phyloP scores from a whole-genome alignment of 2,797 vertebrate genomes.

The Podargus strigoides region DNA sequence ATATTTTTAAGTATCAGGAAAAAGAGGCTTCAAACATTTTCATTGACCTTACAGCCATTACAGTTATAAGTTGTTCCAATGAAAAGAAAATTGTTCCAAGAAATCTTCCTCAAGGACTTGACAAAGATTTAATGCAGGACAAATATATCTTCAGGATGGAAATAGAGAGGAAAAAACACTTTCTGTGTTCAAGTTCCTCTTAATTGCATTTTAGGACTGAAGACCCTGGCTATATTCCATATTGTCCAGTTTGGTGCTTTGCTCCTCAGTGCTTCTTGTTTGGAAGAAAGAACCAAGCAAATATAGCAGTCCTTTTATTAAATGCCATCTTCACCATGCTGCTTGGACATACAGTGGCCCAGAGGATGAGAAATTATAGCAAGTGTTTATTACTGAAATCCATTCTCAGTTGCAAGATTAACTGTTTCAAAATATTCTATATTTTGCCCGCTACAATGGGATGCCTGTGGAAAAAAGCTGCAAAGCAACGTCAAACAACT shows the following conservation, averaged over 20 bases:
- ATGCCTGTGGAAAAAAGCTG: not conserved
- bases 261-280: not conserved
- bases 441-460: not conserved
- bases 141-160: conserved; percentile 14
- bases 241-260: not conserved
- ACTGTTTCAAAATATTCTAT: not conserved
- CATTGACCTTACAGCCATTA: conserved; percentile 31
- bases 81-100: conserved; percentile 39
- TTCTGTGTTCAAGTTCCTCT: not conserved
- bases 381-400: conserved; percentile 34
- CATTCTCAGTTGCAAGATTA: not conserved
- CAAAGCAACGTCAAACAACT: not conserved
- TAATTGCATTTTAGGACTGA: not conserved
- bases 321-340: conserved; percentile 26
- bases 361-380: conserved; percentile 23
- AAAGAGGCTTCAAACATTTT: conserved; percentile 47
- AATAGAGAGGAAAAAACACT: not conserved
- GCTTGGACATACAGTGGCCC: not conserved
- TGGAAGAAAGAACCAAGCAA: not conserved
- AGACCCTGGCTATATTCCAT: not conserved
- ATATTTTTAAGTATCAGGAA: conserved; percentile 43
- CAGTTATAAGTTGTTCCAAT: conserved; percentile 34
- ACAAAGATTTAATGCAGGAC: conserved; percentile 29
- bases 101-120: conserved; percentile 40
- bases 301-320: conserved; percentile 1